These are phyloP conservation scores for Tokudaia muenninki DNA, from an alignment of 2,797 vertebrate genomes.

Conservation along the genomic window DNA sequence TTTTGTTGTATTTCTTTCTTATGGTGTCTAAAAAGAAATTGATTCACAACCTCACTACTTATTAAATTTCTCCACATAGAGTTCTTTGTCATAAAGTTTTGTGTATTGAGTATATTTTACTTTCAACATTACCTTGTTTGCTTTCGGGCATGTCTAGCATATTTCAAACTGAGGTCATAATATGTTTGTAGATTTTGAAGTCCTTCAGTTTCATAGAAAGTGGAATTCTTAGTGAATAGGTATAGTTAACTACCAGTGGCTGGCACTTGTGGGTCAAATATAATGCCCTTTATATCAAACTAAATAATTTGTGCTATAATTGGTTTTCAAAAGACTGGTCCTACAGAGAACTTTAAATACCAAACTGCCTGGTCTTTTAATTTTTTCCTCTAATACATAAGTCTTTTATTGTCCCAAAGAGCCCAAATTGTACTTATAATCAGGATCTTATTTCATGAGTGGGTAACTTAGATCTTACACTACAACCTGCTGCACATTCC, in stretches of 20 bases:
- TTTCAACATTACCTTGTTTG: slow-evolving; percentile 59
- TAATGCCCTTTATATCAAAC: slow-evolving; percentile 34
- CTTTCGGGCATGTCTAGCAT: neutral
- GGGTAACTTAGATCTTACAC: neutral
- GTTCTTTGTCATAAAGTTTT: neutral
- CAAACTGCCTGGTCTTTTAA: neutral
- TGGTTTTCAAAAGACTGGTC: slow-evolving; percentile 35
- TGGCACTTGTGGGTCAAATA: slow-evolving; percentile 22
- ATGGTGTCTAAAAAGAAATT: neutral
- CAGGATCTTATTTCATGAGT: neutral
- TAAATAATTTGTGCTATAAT: slow-evolving; percentile 51
- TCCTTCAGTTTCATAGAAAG: neutral
- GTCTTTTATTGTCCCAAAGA: neutral
- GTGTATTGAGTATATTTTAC: neutral
- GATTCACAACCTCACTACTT: neutral
- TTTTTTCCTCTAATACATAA: neutral
- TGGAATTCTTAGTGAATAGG: neutral
- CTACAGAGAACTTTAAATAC: neutral
- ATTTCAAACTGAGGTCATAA: slow-evolving; percentile 5
- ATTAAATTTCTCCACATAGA: slow-evolving; percentile 3
- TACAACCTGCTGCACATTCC: neutral
- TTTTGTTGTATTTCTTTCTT: neutral
- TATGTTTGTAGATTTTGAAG: neutral
- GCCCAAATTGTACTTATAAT: neutral
- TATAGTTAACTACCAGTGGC: neutral